Evolutionary conservation across 2,113 vertebrate species (phyloP).

Genomic region (Toxostoma redivivum): DNA sequence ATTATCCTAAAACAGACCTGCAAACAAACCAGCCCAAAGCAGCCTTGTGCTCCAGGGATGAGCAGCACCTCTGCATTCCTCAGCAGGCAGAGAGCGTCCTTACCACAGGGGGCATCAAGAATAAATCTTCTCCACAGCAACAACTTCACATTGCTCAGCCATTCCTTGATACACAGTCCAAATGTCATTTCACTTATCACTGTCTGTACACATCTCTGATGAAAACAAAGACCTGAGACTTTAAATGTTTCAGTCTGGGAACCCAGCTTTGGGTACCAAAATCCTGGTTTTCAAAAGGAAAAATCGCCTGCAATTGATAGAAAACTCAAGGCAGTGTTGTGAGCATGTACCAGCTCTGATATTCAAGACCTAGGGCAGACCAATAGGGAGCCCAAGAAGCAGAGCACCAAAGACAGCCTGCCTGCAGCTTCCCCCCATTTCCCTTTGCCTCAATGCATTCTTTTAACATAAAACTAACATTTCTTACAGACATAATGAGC

Average conservation of each 20-base stretch:
- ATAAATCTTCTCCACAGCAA: neutral
- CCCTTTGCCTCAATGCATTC: neutral
- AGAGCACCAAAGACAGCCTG: neutral
- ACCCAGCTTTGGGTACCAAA: neutral
- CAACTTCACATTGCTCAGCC: neutral
- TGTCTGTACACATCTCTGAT: neutral
- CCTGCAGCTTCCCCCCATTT: neutral
- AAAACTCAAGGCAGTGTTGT: neutral
- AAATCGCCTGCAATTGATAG: neutral
- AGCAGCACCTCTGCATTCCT: neutral
- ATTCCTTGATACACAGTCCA: neutral
- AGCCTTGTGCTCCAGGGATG: neutral
- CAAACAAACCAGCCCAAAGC: neutral
- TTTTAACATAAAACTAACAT: neutral
- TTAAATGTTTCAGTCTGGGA: neutral
- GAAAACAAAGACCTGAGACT: neutral
- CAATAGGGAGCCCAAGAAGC: neutral
- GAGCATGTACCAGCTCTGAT: neutral
- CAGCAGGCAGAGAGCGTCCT: neutral
- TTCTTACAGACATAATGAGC: neutral
- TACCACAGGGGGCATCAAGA: neutral
- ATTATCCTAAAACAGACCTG: neutral
- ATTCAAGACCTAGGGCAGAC: neutral
- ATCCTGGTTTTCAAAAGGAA: neutral
- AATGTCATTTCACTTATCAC: neutral